Conservation (phyloP, 2,888 invertebrate species). For the Didymodactylos carnosus region DNA sequence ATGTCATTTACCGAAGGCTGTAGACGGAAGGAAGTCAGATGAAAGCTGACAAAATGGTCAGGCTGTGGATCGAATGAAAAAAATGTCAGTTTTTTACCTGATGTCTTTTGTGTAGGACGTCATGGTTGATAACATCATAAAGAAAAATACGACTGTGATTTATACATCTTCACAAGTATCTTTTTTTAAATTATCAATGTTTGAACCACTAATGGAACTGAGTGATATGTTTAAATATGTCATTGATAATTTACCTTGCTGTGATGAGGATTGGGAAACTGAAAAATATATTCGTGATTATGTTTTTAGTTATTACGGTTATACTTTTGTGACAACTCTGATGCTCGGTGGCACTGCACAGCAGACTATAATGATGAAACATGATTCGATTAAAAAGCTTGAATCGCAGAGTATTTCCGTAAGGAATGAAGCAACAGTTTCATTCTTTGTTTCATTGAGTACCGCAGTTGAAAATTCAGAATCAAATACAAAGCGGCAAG, state of each 20-base stretch:
- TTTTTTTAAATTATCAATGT: background rate
- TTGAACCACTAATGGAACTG: background rate
- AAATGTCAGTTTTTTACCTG: too few species aligned
- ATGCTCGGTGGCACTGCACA: background rate
- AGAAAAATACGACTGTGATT: background rate
- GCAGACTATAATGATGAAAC: background rate
- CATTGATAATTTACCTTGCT: background rate
- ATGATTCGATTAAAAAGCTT: background rate
- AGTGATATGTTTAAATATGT: background rate
- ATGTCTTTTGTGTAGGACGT: too few species aligned
- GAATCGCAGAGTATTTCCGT: background rate
- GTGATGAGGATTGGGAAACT: background rate
- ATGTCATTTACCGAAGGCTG: too few species aligned
- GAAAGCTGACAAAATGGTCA: too few species aligned
- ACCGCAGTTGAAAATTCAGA: background rate
- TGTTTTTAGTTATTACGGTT: background rate
- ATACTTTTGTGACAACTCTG: background rate
- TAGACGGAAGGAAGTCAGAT: too few species aligned
- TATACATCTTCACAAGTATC: background rate
- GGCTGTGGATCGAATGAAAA: too few species aligned
- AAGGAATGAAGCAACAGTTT: background rate
- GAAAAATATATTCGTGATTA: background rate
- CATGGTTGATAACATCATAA: background rate
- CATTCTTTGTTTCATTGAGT: background rate
- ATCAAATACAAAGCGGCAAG: background rate